Conservation (phyloP, 2,797 vertebrate species). For the Cuculus canorus region DNA sequence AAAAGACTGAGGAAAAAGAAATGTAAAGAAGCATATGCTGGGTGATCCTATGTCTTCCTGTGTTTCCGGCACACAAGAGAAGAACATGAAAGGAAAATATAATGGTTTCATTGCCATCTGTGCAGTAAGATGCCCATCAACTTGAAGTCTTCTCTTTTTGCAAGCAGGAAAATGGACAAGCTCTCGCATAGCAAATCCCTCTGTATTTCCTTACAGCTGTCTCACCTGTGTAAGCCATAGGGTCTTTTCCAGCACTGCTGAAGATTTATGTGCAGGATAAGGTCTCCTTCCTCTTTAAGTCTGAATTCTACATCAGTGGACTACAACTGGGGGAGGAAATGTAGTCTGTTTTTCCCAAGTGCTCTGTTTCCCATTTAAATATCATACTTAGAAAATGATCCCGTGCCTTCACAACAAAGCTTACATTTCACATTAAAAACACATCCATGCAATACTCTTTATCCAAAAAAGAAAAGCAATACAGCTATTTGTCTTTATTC, state of each 20-base stretch:
- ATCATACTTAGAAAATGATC: not conserved
- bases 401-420: not conserved
- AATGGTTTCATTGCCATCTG: not conserved
- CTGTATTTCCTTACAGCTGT: constrained; percentile 10
- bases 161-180: not conserved
- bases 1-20: not conserved
- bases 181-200: not conserved
- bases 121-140: not conserved
- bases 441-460: not conserved
- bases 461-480: not conserved
- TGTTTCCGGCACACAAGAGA: not conserved
- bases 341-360: not conserved
- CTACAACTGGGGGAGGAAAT: not conserved
- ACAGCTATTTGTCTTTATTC: not conserved
- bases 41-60: not conserved
- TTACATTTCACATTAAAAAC: not conserved
- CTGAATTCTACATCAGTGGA: constrained; percentile 15
- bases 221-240: constrained; percentile 8
- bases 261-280: constrained; percentile 38
- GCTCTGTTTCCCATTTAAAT: not conserved
- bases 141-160: not conserved
- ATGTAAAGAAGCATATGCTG: not conserved
- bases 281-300: not conserved
- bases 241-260: not conserved
- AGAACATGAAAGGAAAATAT: not conserved